Evolutionary conservation across 2,113 vertebrate genomes (phyloP).

Genomic region (Gambusia affinis): DNA sequence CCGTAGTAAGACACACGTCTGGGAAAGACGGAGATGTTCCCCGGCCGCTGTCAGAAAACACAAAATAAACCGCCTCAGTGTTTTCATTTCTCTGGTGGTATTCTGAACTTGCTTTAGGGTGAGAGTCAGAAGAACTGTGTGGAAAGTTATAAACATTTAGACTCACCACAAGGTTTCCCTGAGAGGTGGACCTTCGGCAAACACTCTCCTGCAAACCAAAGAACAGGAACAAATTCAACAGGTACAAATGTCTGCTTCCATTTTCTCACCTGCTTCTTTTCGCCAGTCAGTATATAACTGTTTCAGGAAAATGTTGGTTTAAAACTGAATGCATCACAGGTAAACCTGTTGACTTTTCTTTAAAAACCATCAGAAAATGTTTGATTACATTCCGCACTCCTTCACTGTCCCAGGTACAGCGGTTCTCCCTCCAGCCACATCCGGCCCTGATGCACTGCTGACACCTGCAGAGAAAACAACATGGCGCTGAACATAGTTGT

Average conservation of each 20-base stretch:
- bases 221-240: too few species aligned
- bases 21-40: background rate
- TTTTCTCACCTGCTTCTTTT: too few species aligned
- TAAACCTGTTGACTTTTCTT: background rate
- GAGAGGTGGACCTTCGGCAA: too few species aligned
- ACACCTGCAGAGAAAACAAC: slow-evolving; percentile 50
- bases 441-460: slow-evolving; percentile 44
- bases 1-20: background rate
- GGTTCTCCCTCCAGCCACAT: slow-evolving; percentile 49
- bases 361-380: background rate
- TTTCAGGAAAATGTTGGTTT: background rate
- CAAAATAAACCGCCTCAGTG: background rate
- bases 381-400: background rate
- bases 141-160: too few species aligned
- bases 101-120: too few species aligned
- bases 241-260: too few species aligned
- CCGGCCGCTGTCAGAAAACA: background rate
- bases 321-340: background rate
- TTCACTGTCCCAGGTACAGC: slow-evolving; percentile 46
- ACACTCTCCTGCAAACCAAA: too few species aligned
- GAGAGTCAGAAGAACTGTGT: too few species aligned
- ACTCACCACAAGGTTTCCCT: too few species aligned
- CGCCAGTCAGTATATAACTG: too few species aligned
- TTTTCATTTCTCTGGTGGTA: too few species aligned
- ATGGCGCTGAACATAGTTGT: too few species aligned